Percentiles rank a stretch among this genome's conserved stretches.
Evolutionary conservation across 2,888 invertebrate genomes (phyloP).

Genomic region (Drosophila greeni): DNA sequence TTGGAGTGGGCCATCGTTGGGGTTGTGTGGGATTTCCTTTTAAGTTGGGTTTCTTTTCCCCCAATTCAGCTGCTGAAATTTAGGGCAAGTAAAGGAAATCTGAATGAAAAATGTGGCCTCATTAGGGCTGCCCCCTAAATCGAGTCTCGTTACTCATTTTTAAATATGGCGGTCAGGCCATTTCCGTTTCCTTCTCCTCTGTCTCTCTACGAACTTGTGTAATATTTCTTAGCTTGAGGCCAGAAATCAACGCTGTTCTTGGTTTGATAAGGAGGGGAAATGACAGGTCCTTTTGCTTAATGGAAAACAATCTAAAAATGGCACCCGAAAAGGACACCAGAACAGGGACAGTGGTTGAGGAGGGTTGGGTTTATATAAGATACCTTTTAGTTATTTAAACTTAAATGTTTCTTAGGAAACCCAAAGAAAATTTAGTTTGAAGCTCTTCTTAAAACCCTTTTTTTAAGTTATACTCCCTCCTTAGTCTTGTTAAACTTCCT

Average conservation of each 20-base stretch:
- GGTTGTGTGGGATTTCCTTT: not conserved
- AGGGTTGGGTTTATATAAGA: too few relatives aligned
- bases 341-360: not conserved
- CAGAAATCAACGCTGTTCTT: constrained; percentile 1
- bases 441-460: not conserved
- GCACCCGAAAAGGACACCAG: constrained; percentile 4
- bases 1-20: constrained; percentile 76
- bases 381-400: not conserved
- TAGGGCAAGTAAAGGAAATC: not conserved
- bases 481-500: not conserved
- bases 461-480: not conserved
- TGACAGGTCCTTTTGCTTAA: constrained; percentile 35
- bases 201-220: constrained; percentile 24
- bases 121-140: constrained; percentile 35
- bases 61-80: constrained; percentile 18
- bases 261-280: not conserved
- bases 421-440: too few relatives aligned
- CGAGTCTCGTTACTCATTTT: constrained; percentile 59
- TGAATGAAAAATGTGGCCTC: constrained; percentile 1
- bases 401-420: not conserved
- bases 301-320: constrained; percentile 58
- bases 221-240: constrained; percentile 51
- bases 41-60: not conserved
- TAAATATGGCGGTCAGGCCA: constrained; percentile 36
- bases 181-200: constrained; percentile 46